Evolutionary conservation across 2,113 vertebrate genomes (phyloP), one percentile per base, ranked within the genome.

Genomic region (Sarotherodon lohbergeri): DNA sequence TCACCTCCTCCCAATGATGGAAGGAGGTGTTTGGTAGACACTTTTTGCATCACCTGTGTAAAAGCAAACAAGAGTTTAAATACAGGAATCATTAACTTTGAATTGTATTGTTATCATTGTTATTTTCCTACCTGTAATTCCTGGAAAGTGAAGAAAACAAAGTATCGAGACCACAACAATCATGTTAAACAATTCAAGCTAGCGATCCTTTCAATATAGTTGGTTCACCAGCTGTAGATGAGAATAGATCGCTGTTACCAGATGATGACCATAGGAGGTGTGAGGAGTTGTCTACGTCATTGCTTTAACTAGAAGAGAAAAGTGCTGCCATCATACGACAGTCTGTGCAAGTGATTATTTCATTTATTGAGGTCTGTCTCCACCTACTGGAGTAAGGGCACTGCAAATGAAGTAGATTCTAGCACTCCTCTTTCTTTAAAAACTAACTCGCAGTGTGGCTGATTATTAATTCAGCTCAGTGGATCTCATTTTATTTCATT

Each of bases 121-220:
- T 19, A 14, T 29, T n/a, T 41, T 29, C 88, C 89, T 46, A 92
- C 89, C 90, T 5, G 32, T 66, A 24, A 56, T 79, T 39, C 50
- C 57, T 17, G 36, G 78, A 16, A 93, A n/a, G 54, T 81, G 9
- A 71, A 92, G 61, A 9, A 78, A 63, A 73, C 29, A 41, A 9
- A 83, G 7, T 9, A 61, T 22, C 22, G 22, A 22, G 22, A 22
- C 22, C 22, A 22, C 6, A 2, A 57, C 8, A 2, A 87, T 89
- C 6, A 93, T 94, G 22, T 32, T 91, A 3, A 52, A 48, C 0
- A 17, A 43, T 43, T 24, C 22, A 71, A 71, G 13, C 7, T 24
- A 73, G 39, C 22, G 0, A 6, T 43, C n/a, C 36, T 9, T 24
- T 43, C 0, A 27, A 0, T 73, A 16, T 43, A 43, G 13, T 16